These are phyloP conservation scores for Pollenia amentaria DNA, from an alignment of 2,888 invertebrate species.

Conservation along the genomic window DNA sequence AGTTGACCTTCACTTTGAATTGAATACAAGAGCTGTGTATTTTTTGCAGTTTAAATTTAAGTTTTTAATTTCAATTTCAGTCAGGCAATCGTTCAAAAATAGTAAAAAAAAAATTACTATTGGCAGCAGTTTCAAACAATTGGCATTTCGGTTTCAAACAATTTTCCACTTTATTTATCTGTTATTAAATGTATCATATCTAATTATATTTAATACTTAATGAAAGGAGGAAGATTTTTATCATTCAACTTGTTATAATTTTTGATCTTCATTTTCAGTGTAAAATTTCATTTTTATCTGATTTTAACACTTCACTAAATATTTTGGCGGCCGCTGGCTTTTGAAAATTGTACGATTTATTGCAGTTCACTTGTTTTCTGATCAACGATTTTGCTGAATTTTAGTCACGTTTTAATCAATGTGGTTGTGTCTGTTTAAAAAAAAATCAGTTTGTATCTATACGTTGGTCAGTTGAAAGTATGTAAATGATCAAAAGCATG, in stretches of 20 bases:
- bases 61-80: slow-evolving; percentile 32
- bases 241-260: slow-evolving; percentile 26
- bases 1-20: slow-evolving; percentile 74
- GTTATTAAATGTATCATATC: slow-evolving; percentile 9
- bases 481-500: too few species aligned
- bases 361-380: not conserved
- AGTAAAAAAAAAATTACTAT: not conserved
- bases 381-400: slow-evolving; percentile 10
- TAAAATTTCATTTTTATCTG: slow-evolving; percentile 9
- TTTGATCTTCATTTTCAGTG: not conserved
- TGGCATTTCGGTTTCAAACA: slow-evolving; percentile 6
- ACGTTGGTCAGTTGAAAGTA: not conserved
- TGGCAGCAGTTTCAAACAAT: slow-evolving; percentile 38
- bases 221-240: slow-evolving; percentile 31
- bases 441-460: not conserved
- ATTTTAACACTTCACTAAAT: slow-evolving; percentile 4
- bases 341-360: slow-evolving; percentile 45
- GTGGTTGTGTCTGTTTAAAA: not conserved
- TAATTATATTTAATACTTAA: slow-evolving; percentile 1
- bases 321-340: slow-evolving; percentile 28
- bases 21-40: slow-evolving; percentile 56
- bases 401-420: slow-evolving; percentile 45
- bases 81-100: slow-evolving; percentile 36
- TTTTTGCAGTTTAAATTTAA: slow-evolving; percentile 30
- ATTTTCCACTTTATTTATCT: slow-evolving; percentile 11